These are phyloP conservation scores for Cavia aperea DNA, from an alignment of 2,113 vertebrate genomes.

Conservation along the genomic window DNA sequence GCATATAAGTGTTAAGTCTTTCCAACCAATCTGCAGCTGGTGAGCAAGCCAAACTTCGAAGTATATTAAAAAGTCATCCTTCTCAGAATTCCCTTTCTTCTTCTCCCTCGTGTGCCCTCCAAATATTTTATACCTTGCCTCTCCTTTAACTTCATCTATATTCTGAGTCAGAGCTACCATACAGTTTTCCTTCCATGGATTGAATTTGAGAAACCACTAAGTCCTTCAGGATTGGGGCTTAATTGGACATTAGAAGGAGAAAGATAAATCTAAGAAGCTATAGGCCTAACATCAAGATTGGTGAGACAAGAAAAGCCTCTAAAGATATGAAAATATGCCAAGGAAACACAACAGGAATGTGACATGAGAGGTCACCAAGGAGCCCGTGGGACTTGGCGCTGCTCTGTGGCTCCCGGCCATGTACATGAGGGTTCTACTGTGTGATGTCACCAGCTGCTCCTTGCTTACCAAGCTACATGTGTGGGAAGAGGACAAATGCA, in stretches of 20 bases:
- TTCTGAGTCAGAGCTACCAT: not conserved
- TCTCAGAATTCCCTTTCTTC: not conserved
- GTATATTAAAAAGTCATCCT: not conserved
- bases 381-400: not conserved
- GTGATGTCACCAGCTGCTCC: not conserved
- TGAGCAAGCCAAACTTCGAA: not conserved
- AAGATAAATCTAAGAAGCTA: not conserved
- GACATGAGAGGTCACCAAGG: not conserved
- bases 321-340: not conserved
- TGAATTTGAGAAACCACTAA: not conserved
- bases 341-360: not conserved
- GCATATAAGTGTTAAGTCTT: no score
- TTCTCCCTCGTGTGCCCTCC: not conserved
- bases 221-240: not conserved
- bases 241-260: not conserved
- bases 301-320: not conserved
- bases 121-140: not conserved
- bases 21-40: no score
- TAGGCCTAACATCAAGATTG: no score
- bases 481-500: no score
- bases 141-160: not conserved
- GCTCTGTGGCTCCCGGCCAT: not conserved
- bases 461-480: not conserved
- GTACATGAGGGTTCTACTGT: not conserved
- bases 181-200: not conserved